These are phyloP conservation scores for Pheosia gnoma DNA, from an alignment of 2,888 invertebrate genomes.

Conservation along the genomic window DNA sequence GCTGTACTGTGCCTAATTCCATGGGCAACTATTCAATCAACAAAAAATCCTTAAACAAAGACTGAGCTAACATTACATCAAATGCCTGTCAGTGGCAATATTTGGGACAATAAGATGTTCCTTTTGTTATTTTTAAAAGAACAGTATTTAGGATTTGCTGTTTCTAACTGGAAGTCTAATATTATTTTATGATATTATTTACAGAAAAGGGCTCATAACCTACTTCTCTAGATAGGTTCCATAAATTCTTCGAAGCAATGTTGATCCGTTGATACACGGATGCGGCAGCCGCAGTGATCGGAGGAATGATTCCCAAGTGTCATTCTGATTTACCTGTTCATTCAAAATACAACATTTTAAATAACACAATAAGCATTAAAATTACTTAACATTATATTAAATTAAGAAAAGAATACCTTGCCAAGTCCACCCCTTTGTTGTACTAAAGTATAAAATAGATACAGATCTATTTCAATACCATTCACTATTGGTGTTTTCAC, in stretches of 20 bases:
- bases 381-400: neutral
- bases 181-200: too few relatives aligned
- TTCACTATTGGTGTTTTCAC: constrained; percentile 88
- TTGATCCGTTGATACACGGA: constrained; percentile 93
- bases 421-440: constrained; percentile 97
- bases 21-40: too few relatives aligned
- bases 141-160: too few relatives aligned
- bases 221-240: constrained; percentile 75
- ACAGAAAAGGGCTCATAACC: constrained; percentile 23
- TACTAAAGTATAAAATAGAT: constrained; percentile 95
- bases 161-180: too few relatives aligned
- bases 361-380: neutral
- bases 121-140: too few relatives aligned
- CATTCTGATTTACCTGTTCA: constrained; percentile 92
- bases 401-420: constrained; percentile 87
- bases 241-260: constrained; percentile 71
- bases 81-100: too few relatives aligned
- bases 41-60: too few relatives aligned
- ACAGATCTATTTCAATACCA: constrained; percentile 96
- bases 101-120: too few relatives aligned
- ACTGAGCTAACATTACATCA: too few relatives aligned
- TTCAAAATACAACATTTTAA: neutral
- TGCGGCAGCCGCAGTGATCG: constrained; percentile 90
- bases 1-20: too few relatives aligned
- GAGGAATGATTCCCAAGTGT: constrained; percentile 93